Evolutionary conservation across 2,888 invertebrate species (phyloP), one percentile per base, ranked within the genome.

Genomic region (Drosophila fulvimacula): DNA sequence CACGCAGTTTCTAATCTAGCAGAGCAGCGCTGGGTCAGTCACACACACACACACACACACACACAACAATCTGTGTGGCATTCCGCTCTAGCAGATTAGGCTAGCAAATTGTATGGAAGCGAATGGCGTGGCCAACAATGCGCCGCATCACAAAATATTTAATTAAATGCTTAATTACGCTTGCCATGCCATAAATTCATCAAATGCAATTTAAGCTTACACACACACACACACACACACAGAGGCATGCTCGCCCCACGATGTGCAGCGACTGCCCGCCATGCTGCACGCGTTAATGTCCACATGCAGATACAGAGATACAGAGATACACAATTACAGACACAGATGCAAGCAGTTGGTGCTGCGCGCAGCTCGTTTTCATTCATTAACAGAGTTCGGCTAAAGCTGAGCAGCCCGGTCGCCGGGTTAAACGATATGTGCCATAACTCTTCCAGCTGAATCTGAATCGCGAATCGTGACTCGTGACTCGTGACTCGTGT

Each of bases 151-250:
- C 75, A 83, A 82, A 82, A 89, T 90, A 91, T 91, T 91, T 91
- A 91, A 91, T 91, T 91, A 91, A 91, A 90, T 88, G 88, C 85
- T 91, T 91, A 91, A 91, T 91, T 91, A 88, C 88, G 90, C 91
- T 82, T 82, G 82, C 88, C 83, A 89, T 90, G 80, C 90, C 85
- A 90, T 90, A 90, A 91, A 91, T 91, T 91, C 91, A 91, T 91
- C 88, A 90, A 91, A 88, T 90, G 89, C 90, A 90, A 88, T 89
- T 89, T 82, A 88, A 88, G 81, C 77, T 82, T 69, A 69, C 70
- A 66, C 69, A 73, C 75, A 75, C 72, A 55, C 57, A 24, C 38
- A 3, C 32, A 55, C n/a, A 32, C 9, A 32, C 9, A 32, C 9
- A 32, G 32, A 42, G 32, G 6, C 24, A n/a, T n/a, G n/a, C n/a